Base-by-base conservation (phyloP, 2,888 invertebrate genomes). In the Hirtodrosophila cameraria region DNA sequence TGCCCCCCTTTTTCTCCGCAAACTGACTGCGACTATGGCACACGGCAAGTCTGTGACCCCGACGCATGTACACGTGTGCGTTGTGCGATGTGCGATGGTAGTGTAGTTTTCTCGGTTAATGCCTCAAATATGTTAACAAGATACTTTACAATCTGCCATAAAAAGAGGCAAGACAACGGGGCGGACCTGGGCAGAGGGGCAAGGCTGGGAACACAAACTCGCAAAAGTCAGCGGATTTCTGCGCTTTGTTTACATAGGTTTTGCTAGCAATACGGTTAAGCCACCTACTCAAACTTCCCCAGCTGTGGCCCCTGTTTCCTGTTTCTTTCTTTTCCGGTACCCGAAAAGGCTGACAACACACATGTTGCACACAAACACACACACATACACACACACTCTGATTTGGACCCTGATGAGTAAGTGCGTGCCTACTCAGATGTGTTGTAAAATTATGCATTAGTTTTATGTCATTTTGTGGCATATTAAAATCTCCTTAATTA, bases 391-490 rank as follows among this genome's bases (percentile, higher is more conserved):
- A 48, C 43, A 39, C 13, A 55, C 11, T 6, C 20, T 12, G 20
- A 52, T 35, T 35, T 39, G 49, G 35, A 36, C 41, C 43, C 58
- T 49, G 64, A 64, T 69, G 70, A 69, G 41, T 63, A 58, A 74
- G 72, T 62, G 65, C 66, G 59, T 82, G 80, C 83, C 73, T 73
- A 75, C 80, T 83, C 80, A 82, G 66, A 84, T 84, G 84, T 75
- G 85, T 79, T 85, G 83, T 84, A 83, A 85, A 87, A 84, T 83
- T 87, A 84, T 85, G 83, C 83, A 84, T 84, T 84, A 87, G 83
- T 87, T 84, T 84, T 82, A 82, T 85, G 83, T 72, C 83, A 85
- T 87, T 87, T 72, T 85, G 87, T 49, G 87, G 79, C 76, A 87
- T 87, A 87, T 87, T 84, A 84, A 84, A 85, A 87, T 87, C 53